A percentile compares a stretch with the other conserved stretches of the same genome.
These are phyloP conservation scores for Brachystomella parvula DNA, from an alignment of 1,140 invertebrate genomes.

Conservation along the genomic window DNA sequence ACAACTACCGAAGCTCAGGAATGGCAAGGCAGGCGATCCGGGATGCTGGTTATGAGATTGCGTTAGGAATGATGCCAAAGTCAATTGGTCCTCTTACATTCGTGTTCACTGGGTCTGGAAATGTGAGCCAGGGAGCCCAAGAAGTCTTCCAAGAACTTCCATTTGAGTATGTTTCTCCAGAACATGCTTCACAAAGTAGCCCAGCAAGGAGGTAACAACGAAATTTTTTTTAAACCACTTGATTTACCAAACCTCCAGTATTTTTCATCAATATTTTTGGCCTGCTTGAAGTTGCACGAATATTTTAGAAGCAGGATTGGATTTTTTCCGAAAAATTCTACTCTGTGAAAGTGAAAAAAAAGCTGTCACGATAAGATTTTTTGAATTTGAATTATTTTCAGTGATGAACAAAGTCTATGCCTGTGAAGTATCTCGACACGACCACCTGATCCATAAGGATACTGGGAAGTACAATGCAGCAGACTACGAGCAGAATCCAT, in stretches of 20 bases:
- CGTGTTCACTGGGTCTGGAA: constrained; percentile 89
- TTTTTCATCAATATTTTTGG: background rate
- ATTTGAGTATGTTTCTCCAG: constrained; percentile 91
- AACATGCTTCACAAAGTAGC: constrained; percentile 91
- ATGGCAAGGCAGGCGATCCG: constrained; percentile 94
- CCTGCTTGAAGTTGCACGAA: background rate
- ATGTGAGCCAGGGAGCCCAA: constrained; percentile 76
- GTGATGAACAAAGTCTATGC: constrained; percentile 88
- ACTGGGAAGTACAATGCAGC: constrained; percentile 74
- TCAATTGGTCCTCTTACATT: constrained; percentile 96
- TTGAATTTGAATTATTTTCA: constrained; percentile 43
- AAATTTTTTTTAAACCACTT: no score
- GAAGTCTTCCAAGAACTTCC: constrained; percentile 96
- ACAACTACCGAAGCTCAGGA: constrained; percentile 95
- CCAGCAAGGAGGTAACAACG: constrained; percentile 91
- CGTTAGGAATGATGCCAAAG: constrained; percentile 87
- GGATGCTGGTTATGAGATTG: constrained; percentile 96
- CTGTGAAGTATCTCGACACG: constrained; percentile 82
- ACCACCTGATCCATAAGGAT: constrained; percentile 87
- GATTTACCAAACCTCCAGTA: background rate
- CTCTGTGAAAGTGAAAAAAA: constrained; percentile 10
- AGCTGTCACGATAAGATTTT: background rate
- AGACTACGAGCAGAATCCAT: constrained; percentile 88
- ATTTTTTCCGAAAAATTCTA: background rate
- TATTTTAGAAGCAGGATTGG: background rate